Conservation (phyloP, 2,113 vertebrate species). For the Grus americana region DNA sequence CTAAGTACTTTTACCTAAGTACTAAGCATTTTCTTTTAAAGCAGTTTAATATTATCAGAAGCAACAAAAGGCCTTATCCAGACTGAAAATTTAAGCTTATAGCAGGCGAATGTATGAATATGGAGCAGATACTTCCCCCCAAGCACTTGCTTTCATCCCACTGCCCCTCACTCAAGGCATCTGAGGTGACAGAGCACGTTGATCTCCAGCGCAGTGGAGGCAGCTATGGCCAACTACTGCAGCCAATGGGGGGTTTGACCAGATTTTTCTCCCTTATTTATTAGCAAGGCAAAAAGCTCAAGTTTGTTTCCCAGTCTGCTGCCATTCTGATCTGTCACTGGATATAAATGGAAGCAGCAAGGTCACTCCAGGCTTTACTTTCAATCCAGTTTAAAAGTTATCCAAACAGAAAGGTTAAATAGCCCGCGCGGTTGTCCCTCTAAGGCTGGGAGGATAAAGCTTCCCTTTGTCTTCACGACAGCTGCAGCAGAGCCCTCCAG, state of each 20-base stretch:
- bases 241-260: rapidly evolving
- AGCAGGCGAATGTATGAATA: neutral
- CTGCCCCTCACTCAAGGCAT: neutral
- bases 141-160: neutral
- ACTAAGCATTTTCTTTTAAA: neutral
- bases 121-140: neutral
- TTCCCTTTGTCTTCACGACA: slow-evolving; percentile 18
- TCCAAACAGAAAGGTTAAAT: slow-evolving; percentile 42
- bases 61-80: neutral
- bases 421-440: neutral
- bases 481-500: neutral
- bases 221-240: neutral
- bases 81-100: neutral
- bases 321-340: neutral
- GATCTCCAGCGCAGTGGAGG: neutral
- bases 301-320: neutral
- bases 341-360: slow-evolving; percentile 52
- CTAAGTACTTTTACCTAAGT: neutral
- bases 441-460: slow-evolving; percentile 8
- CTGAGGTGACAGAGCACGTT: neutral
- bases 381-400: neutral
- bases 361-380: slow-evolving; percentile 14
- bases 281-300: neutral
- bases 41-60: neutral
- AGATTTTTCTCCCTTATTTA: neutral